Conservation (phyloP, 1,140 invertebrate genomes). For the Episyrphus balteatus region DNA sequence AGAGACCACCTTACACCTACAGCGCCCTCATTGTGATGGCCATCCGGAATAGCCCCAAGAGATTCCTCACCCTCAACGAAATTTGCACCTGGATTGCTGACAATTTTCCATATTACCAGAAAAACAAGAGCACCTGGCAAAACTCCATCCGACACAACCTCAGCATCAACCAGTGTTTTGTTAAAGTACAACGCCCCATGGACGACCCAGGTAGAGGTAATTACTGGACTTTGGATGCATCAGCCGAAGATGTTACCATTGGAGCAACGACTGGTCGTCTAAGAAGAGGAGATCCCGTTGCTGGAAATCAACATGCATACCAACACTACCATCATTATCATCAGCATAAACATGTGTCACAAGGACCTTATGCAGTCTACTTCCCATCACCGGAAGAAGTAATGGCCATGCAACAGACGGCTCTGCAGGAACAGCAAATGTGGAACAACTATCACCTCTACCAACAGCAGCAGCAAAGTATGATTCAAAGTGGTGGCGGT, state of each 20-base stretch:
- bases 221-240: slow-evolving; percentile 28
- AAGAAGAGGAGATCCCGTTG: slow-evolving; percentile 12
- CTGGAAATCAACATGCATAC: not conserved
- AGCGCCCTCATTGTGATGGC: slow-evolving; percentile 97
- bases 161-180: slow-evolving; percentile 25
- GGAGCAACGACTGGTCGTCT: slow-evolving; percentile 25
- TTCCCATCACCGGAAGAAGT: slow-evolving; percentile 13
- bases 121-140: slow-evolving; percentile 93
- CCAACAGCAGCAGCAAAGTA: not conserved
- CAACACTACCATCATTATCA: slow-evolving; percentile 13
- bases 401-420: slow-evolving; percentile 1
- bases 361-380: slow-evolving; percentile 12
- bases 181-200: slow-evolving; percentile 20
- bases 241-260: slow-evolving; percentile 26
- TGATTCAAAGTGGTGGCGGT: too few species aligned
- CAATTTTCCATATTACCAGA: slow-evolving; percentile 83
- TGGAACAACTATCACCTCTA: slow-evolving; percentile 6
- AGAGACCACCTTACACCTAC: slow-evolving; percentile 79
- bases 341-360: not conserved
- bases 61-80: slow-evolving; percentile 72
- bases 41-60: slow-evolving; percentile 78
- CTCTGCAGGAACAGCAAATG: slow-evolving; percentile 4
- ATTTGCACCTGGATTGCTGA: slow-evolving; percentile 78
- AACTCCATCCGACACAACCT: slow-evolving; percentile 95
- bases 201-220: slow-evolving; percentile 29